Base-by-base conservation (phyloP, 2,797 vertebrate genomes). In the Haliaeetus vocifer region DNA sequence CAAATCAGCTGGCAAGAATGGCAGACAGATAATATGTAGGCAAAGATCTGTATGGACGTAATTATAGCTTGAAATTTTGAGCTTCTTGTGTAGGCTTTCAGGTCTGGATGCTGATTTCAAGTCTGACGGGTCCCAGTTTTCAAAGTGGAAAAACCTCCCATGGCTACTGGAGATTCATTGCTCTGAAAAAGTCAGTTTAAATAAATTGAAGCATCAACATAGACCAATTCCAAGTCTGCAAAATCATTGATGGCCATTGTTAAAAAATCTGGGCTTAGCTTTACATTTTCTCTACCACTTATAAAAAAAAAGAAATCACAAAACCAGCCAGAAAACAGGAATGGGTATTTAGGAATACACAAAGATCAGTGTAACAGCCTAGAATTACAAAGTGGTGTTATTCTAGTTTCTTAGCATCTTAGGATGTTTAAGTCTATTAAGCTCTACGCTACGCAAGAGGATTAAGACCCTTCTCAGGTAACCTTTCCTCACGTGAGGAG, bases 321-420 rank as follows among this genome's bases (percentile, higher is more conserved):
- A 86, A 88, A 44, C 10, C 17, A 68, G 19, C 6, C 45, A 76
- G 68, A 15, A 91, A 71, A 47, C 11, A 65, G 37, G 70, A 84
- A 49, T 14, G 13, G 5, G 7, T 50, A 42, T 77, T 83, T 61
- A 45, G 10, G 31, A 88, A 55, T 66, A 84, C 19, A 66, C 44
- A 28, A 55, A 74, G 33, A 80, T 75, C 47, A 90, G 37, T 16
- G n/a, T 80, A 94, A 80, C 23, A 75, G 70, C 76, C 82, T 81
- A 58, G 45, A 82, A 83, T 33, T 67, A 79, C 33, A 80, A 38
- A 45, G 67, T 33, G 37, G 22, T 92, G 61, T 88, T 94, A 71
- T 94, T 94, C 66, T 63, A 16, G 38, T 94, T 96, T 88, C 86
- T 84, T 86, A 93, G n/a, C 55, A 65, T 94, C 72, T 94, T 80